Evolutionary conservation across 1,140 invertebrate species (phyloP), one percentile per base, ranked within the genome.

Genomic region (Galleria mellonella): DNA sequence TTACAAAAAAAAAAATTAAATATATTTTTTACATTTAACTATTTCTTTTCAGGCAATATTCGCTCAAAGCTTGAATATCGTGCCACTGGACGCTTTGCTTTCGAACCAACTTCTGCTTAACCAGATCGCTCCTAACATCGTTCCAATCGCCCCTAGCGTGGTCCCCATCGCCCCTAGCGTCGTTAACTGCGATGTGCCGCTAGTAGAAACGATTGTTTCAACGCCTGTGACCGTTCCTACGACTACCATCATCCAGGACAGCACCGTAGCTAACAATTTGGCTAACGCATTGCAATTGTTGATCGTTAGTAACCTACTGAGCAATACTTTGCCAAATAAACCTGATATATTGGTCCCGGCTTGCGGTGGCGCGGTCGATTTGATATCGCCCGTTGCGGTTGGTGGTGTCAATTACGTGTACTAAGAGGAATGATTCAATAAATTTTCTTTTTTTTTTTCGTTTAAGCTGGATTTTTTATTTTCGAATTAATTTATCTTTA

Each of bases 251-350:
- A 67, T 79, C 6, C 73, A 79, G 30, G 77, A 82, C 9, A 72
- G 66, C 13, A 67, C 71, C 6, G 69, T 82, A 2, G 72, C 74
- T 5, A 78, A 82, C 35, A 75, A 71, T 14, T 42, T 82, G 13
- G 77, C 71, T 0, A 76, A 82, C 47, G 67, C 77, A 5, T 38
- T 82, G n/a, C 77, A 82, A 45, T 37, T 82, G 7, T 43, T 81
- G 1, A 71, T 81, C 1, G 76, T 81, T 0, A 81, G 76, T 51
- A 81, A 66, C 39, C 35, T 81, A 2, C 32, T 78, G 0, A 65
- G 66, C 31, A 72, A 62, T 15, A 78, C 73, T 0, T 47, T 81
- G 5, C 73, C 73, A 5, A 9, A 5, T 37, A 9, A 17, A n/a
- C 13, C 13, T 7, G 35, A 37, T 17, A 13, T 23, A 0, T 7